Base-by-base conservation (phyloP, 2,797 vertebrate species). In the Dendrocincla fuliginosa region DNA sequence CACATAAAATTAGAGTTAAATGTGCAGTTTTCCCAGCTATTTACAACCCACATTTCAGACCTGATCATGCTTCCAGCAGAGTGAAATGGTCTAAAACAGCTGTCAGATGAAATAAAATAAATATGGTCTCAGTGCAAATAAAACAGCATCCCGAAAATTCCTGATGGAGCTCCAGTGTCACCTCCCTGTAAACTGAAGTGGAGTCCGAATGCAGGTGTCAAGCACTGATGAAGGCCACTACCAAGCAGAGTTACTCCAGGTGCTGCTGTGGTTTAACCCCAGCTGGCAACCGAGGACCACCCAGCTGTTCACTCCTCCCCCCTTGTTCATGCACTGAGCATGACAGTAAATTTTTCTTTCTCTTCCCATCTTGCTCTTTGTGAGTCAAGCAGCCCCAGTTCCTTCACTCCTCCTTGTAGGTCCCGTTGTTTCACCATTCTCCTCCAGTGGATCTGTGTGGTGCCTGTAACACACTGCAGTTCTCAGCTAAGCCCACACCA, bases 101-200 rank as follows among this genome's bases (percentile, higher is more conserved):
- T 98, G 97, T 97, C 97, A 95, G 71, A 91, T 75, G 93, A 90
- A 95, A 97, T 92, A 96, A 97, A 96, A 97, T 86, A 95, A 98
- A 96, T 95, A 89, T 7, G 56, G 89, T 76, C 70, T 67, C 37
- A 25, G 81, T 41, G 74, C 90, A 96, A 94, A 95, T 92, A 95
- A 96, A 97, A 57, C 41, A 39, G 37, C 86, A 76, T 93, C 55
- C 64, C 6, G 0, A 87, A 86, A 71, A 65, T 76, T 95, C 63
- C 61, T 59, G 50, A 44, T 50, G 84, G 53, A 77, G 41, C n/a
- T 79, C 41, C 41, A 61, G 9, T 64, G 63, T 84, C 80, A 49
- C 41, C 41, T 70, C 79, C 22, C 28, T 17, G 12, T 47, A 16
- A 90, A 46, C 13, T 27, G 50, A 46, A 30, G 16, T 17, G 47